Evolutionary conservation across 1,140 invertebrate genomes (phyloP), one percentile per base, ranked within the genome.

Genomic region (Orchesella cincta): DNA sequence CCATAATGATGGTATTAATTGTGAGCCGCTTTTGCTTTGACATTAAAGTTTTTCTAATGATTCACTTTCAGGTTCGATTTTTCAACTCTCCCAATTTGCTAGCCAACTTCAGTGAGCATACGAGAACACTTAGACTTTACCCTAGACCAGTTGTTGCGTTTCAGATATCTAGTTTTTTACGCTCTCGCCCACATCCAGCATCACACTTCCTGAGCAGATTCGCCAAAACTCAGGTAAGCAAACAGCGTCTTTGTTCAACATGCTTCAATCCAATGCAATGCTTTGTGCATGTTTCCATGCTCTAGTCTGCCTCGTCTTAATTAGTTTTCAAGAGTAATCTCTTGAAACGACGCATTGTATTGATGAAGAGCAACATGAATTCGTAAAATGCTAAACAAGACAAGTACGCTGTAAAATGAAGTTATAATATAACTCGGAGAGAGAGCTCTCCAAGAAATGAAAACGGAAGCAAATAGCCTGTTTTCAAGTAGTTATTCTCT

Each of bases 91-190:
- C 97, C 84, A 99, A 99, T 84, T 89, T 98, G 0, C 86, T 99
- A 79, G 96, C 95, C 0, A 99, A 99, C 84, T 99, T 99, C 84
- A 93, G 93, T 64, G 98, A 99, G 84, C 98, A 99, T 85, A 99
- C 97, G 0, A 88, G 98, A 52, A 99, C 97, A 0, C 86, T 99
- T 28, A 89, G 98, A 8, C 87, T 99, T 0, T 99, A 99, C 87
- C 98, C 98, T 0, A 87, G 98, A 73, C 98, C 98, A 0, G 98
- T 99, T 16, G 98, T 99, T 14, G 97, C 97, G 12, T 98, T 99
- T 84, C 98, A 99, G 87, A 95, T 98, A 70, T 98, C 98, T 84
- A 98, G 96, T 81, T 99, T 99, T 84, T 87, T 99, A 0, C 89
- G 96, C 75, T 99, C 97, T 3, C 88, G 98, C 51, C 95, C 96